These are phyloP conservation scores for Oenanthe oenanthe DNA, from an alignment of 2,113 vertebrate genomes.

Conservation along the genomic window DNA sequence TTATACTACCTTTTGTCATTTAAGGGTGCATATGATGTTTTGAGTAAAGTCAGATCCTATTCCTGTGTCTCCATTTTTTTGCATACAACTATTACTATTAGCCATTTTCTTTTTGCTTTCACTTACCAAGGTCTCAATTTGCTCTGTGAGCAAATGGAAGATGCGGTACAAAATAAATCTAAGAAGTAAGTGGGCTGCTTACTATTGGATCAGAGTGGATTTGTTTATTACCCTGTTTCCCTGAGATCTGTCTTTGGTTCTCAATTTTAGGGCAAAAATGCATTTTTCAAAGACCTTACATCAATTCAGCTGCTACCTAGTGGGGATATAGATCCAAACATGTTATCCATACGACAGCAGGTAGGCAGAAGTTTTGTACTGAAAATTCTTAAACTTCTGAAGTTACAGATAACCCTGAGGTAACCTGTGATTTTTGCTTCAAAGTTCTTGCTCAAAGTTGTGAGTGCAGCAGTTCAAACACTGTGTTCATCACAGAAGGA, in stretches of 20 bases:
- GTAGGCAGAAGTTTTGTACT: conserved; percentile 66
- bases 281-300: conserved; percentile 95
- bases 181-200: not conserved
- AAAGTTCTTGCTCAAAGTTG: conserved; percentile 88
- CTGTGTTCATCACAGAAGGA: conserved; percentile 65
- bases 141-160: not conserved
- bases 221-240: not conserved
- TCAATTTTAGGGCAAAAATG: conserved; percentile 89
- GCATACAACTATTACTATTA: not conserved
- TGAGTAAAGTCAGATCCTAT: not conserved
- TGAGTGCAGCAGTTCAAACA: conserved; percentile 85
- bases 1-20: not conserved
- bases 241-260: not conserved
- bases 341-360: conserved; percentile 88
- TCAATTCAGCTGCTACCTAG: conserved; percentile 95
- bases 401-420: not conserved
- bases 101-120: not conserved
- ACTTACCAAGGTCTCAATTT: not conserved
- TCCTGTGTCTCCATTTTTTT: not conserved
- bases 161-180: not conserved
- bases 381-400: not conserved
- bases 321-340: conserved; percentile 88
- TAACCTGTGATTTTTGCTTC: not conserved
- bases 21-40: not conserved
- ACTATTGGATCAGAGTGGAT: not conserved